A percentile compares a stretch with the other conserved stretches of the same genome.
Conservation (phyloP, 2,113 vertebrate genomes). For the Trinectes maculatus region DNA sequence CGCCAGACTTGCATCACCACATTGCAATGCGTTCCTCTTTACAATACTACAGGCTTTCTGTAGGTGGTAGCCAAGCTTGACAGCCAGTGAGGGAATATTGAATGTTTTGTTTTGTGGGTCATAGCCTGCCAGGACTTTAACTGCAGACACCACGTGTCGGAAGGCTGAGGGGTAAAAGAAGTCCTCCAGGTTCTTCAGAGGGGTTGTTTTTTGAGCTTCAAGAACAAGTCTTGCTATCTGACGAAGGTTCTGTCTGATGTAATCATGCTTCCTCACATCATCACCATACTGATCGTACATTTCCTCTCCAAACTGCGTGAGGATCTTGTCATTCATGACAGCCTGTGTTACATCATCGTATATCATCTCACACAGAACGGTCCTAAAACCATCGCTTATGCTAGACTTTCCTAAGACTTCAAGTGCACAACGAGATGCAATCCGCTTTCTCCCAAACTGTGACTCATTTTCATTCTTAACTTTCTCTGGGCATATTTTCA, state of each 20-base stretch:
- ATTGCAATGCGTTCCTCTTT: constrained; percentile 32
- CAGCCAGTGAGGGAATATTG: constrained; percentile 45
- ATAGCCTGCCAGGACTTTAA: constrained; percentile 65
- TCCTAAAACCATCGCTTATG: constrained; percentile 36
- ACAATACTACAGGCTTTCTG: constrained; percentile 66
- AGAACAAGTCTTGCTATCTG: constrained; percentile 63
- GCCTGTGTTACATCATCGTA: constrained; percentile 56
- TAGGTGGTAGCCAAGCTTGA: constrained; percentile 64
- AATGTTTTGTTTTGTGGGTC: constrained; percentile 45
- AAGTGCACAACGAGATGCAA: constrained; percentile 29
- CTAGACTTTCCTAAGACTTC: constrained; percentile 8
- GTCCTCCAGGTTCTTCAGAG: constrained; percentile 60
- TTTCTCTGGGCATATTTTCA: constrained; percentile 52
- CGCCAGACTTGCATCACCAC: constrained; percentile 13
- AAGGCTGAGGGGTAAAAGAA: constrained; percentile 66
- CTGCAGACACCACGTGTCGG: constrained; percentile 58
- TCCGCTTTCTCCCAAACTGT: accelerated
- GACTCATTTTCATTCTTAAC: background rate
- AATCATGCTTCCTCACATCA: constrained; percentile 12
- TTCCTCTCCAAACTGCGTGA: constrained; percentile 62
- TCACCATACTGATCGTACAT: constrained; percentile 17
- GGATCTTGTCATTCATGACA: constrained; percentile 44
- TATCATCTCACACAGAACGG: constrained; percentile 49
- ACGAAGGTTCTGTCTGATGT: constrained; percentile 64
- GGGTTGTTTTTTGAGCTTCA: constrained; percentile 52